Conservation (phyloP, 2,888 invertebrate genomes). For the Tenthredo mesomela region DNA sequence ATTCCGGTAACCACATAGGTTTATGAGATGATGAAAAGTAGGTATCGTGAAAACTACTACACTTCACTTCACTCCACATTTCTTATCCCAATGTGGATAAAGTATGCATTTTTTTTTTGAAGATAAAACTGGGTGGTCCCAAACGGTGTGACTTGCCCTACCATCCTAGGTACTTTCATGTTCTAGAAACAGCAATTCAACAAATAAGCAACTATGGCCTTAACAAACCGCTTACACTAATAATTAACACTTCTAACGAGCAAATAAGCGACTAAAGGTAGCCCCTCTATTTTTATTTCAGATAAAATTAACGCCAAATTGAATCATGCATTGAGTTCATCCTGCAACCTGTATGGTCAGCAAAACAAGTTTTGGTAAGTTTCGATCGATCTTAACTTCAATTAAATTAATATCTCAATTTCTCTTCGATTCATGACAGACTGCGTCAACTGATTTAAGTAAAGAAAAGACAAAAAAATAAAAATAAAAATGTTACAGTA, state of each 20-base stretch:
- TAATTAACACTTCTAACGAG: slow-evolving; percentile 30
- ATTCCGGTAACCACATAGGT: too few species aligned
- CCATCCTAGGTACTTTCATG: not conserved
- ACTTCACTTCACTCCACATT: not conserved
- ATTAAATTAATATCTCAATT: slow-evolving; percentile 2
- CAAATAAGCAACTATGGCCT: not conserved
- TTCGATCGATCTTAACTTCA: slow-evolving; percentile 10
- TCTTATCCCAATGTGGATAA: not conserved
- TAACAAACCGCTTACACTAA: not conserved
- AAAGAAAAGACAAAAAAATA: not conserved
- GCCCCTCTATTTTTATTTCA: slow-evolving; percentile 19
- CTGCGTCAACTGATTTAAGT: not conserved
- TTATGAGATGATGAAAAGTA: too few species aligned
- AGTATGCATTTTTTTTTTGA: not conserved
- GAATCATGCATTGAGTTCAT: slow-evolving; percentile 54
- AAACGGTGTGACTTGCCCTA: not conserved
- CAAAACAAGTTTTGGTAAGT: slow-evolving; percentile 56
- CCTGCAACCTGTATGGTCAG: slow-evolving; percentile 57
- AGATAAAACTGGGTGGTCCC: not conserved
- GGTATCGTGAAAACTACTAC: not conserved
- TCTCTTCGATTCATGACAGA: not conserved
- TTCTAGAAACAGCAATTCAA: not conserved
- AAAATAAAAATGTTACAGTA: not conserved
- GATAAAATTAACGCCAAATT: slow-evolving; percentile 30
- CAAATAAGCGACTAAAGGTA: slow-evolving; percentile 13